These are phyloP conservation scores for Formica aserva DNA, from an alignment of 2,888 invertebrate species.

Conservation along the genomic window DNA sequence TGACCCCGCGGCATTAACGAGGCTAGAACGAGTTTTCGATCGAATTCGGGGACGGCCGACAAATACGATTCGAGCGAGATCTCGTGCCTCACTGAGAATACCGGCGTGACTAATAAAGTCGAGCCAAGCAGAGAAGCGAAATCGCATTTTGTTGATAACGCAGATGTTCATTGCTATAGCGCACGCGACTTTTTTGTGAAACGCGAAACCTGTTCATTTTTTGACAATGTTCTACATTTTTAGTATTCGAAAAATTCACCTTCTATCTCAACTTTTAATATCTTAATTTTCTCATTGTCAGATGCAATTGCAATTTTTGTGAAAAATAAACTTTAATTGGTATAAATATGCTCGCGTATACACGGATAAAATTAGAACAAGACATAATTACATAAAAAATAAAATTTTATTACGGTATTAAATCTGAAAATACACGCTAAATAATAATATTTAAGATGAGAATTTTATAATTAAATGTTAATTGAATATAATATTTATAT, in stretches of 20 bases:
- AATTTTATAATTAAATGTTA: background rate
- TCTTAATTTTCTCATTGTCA: background rate
- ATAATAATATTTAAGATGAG: background rate
- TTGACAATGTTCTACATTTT: background rate
- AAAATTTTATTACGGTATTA: background rate
- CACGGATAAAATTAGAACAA: background rate
- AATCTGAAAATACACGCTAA: background rate
- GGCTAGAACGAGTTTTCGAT: conserved; percentile 71
- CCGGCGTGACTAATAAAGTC: conserved; percentile 72
- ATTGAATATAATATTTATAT: background rate
- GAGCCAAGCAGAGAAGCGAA: conserved; percentile 62
- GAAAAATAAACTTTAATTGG: background rate
- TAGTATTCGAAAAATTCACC: background rate
- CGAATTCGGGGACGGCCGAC: conserved; percentile 65
- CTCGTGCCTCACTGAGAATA: conserved; percentile 63
- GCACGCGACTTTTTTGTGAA: conserved; percentile 6
- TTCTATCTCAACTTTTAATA: background rate
- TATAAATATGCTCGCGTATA: background rate
- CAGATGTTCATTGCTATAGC: conserved; percentile 65
- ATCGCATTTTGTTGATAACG: conserved; percentile 71
- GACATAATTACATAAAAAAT: background rate
- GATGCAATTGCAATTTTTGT: background rate
- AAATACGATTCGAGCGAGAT: conserved; percentile 70
- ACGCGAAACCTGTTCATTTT: background rate
- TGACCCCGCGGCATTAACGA: conserved; percentile 73